phyloP scores from a whole-genome alignment of 2,888 invertebrate species.

The Panopea generosa region DNA sequence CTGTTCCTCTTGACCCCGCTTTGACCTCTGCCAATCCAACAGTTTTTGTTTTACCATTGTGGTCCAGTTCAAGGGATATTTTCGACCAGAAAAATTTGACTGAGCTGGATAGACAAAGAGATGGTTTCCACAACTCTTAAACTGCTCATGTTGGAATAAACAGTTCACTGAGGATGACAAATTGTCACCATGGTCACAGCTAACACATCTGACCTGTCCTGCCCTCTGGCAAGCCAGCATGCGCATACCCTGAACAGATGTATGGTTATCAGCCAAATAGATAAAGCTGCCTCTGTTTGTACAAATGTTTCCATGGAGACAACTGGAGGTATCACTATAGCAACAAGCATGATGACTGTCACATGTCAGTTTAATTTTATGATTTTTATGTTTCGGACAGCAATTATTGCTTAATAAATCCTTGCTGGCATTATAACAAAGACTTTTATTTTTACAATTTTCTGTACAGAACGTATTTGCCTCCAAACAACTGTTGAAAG shows the following conservation, averaged over 20 bases:
- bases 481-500: too few species aligned
- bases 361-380: neutral
- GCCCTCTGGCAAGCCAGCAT: constrained; percentile 87
- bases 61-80: constrained; percentile 93
- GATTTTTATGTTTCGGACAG: neutral
- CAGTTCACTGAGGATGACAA: constrained; percentile 8
- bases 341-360: neutral
- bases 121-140: constrained; percentile 56
- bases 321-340: too few species aligned
- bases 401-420: too few species aligned
- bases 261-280: constrained; percentile 96
- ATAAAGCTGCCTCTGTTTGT: constrained; percentile 88
- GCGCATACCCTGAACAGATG: constrained; percentile 97
- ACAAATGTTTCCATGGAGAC: constrained; percentile 7
- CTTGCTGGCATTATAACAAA: too few species aligned
- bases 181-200: constrained; percentile 64
- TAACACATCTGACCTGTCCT: constrained; percentile 70
- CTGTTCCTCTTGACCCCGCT: constrained; percentile 16
- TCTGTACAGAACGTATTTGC: too few species aligned
- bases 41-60: constrained; percentile 88
- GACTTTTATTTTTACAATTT: too few species aligned
- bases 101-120: constrained; percentile 96
- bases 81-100: constrained; percentile 97
- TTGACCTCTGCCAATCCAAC: constrained; percentile 67
- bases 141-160: constrained; percentile 15